Evolutionary conservation across 2,888 invertebrate species (phyloP).

Genomic region (Ophonus ardosiacus): DNA sequence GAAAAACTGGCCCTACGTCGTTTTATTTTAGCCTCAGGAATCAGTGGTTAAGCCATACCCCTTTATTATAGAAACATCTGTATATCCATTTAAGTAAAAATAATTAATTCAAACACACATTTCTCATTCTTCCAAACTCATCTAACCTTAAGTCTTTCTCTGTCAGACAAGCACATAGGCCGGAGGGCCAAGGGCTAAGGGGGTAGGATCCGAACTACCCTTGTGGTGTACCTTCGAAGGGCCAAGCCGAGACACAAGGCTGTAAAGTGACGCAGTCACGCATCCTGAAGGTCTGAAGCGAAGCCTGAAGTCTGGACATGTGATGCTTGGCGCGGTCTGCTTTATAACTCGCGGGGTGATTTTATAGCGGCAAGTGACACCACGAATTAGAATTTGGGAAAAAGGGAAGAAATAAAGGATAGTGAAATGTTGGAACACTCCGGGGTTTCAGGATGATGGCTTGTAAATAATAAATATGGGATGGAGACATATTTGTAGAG

Average conservation of each 20-base stretch:
- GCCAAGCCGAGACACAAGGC: neutral
- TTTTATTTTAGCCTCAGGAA: no score
- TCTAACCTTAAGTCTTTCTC: neutral
- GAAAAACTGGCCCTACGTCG: no score
- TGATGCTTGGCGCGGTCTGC: neutral
- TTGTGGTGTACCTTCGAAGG: conserved; percentile 1
- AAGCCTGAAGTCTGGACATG: neutral
- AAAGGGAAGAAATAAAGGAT: neutral
- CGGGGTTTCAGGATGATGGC: no score
- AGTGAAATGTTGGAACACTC: neutral
- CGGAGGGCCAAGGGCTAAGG: neutral
- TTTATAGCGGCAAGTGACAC: conserved; percentile 6
- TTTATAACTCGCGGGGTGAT: conserved; percentile 1
- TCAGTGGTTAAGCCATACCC: no score
- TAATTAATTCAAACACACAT: no score
- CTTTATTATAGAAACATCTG: no score
- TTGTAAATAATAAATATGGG: no score
- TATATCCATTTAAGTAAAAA: no score
- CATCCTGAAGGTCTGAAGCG: neutral
- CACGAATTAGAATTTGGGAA: conserved; percentile 1
- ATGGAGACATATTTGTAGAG: no score
- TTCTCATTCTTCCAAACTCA: no score
- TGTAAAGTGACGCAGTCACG: conserved; percentile 28
- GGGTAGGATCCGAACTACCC: neutral
- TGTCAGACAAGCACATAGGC: neutral